Evolutionary conservation across 2,888 invertebrate genomes (phyloP).

Genomic region (Coenonympha glycerion): DNA sequence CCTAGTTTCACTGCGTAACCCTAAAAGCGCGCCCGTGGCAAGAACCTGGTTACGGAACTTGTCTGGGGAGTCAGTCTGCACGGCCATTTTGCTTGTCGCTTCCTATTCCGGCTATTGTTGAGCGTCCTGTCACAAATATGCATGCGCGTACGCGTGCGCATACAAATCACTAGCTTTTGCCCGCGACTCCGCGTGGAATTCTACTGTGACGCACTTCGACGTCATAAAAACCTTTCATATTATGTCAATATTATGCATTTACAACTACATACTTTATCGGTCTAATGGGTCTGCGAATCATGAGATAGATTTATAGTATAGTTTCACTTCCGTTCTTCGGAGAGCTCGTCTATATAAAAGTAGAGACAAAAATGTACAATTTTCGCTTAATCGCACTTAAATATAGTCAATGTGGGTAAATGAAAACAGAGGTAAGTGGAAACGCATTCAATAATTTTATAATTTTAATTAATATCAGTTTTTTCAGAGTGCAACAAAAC

Average conservation of each 20-base stretch:
- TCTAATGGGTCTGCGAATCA: too few species aligned
- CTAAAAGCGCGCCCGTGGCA: conserved; percentile 36
- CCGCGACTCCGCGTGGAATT: conserved; percentile 28
- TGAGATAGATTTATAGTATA: too few species aligned
- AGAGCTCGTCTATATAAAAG: too few species aligned
- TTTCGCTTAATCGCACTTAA: too few species aligned
- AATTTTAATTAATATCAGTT: too few species aligned
- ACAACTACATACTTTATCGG: too few species aligned
- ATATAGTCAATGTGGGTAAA: too few species aligned
- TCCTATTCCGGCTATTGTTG: conserved; percentile 75
- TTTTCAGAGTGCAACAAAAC: too few species aligned
- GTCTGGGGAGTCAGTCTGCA: conserved; percentile 54
- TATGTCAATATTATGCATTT: background rate
- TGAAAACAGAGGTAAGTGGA: too few species aligned
- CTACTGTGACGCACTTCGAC: conserved; percentile 17
- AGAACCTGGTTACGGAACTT: conserved; percentile 64
- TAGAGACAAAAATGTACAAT: too few species aligned
- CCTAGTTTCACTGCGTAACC: conserved; percentile 17
- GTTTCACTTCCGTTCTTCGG: too few species aligned
- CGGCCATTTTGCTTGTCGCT: conserved; percentile 63
- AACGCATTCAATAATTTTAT: too few species aligned
- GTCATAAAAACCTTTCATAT: conserved; percentile 8
- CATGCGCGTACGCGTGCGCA: conserved; percentile 46
- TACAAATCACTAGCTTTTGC: conserved; percentile 37
- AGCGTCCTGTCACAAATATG: conserved; percentile 61